Conservation (phyloP, 2,888 invertebrate species). For the Cosmopolites sordidus region DNA sequence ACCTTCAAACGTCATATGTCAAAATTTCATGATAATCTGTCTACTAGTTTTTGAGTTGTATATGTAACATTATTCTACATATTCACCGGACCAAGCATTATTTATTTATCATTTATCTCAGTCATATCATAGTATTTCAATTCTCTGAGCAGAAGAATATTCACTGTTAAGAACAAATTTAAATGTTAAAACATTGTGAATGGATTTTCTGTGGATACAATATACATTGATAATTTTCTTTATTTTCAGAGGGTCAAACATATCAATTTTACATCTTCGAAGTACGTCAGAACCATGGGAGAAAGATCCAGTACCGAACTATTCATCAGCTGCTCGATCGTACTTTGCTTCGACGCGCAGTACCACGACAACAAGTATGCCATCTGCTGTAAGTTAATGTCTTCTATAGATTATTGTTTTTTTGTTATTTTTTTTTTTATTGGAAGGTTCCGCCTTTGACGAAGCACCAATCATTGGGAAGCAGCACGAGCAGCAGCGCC, state of each 20-base stretch:
- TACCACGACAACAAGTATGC: slow-evolving; percentile 33
- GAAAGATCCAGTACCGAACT: slow-evolving; percentile 36
- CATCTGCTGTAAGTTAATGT: slow-evolving; percentile 12
- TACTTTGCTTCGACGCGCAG: slow-evolving; percentile 32
- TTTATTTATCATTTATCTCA: too few relatives aligned
- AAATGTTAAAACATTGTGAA: too few relatives aligned
- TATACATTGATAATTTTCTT: too few relatives aligned
- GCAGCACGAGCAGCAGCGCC: slow-evolving; percentile 26
- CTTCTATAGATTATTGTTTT: neutral
- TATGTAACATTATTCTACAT: too few relatives aligned
- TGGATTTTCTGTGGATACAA: too few relatives aligned
- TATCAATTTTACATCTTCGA: slow-evolving; percentile 55
- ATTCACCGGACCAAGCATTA: too few relatives aligned
- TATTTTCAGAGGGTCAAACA: slow-evolving; percentile 52
- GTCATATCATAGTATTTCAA: too few relatives aligned
- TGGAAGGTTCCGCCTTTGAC: slow-evolving; percentile 36
- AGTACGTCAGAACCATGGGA: slow-evolving; percentile 57
- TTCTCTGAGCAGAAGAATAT: too few relatives aligned
- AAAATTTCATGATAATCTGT: too few relatives aligned
- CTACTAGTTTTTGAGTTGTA: too few relatives aligned
- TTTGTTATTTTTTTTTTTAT: neutral
- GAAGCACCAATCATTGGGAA: slow-evolving; percentile 43
- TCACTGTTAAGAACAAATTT: too few relatives aligned
- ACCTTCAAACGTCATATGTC: too few relatives aligned
- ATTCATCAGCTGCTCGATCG: slow-evolving; percentile 35